Evolutionary conservation across 2,113 vertebrate species (phyloP), one percentile per base, ranked within the genome.

Genomic region (Osmerus eperlanus): DNA sequence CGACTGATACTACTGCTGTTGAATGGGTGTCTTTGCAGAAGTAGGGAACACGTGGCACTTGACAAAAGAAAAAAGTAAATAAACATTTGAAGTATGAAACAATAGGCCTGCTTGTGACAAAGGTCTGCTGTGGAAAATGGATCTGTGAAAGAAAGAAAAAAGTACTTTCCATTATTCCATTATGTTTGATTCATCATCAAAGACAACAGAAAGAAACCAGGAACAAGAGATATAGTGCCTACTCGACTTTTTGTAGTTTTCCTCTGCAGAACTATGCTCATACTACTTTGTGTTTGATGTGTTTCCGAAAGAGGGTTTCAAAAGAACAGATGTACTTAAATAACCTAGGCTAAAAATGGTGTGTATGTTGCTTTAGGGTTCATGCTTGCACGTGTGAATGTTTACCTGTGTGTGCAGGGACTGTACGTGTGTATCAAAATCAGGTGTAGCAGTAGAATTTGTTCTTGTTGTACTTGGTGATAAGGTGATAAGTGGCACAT

Each of bases 281-380:
- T 62, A 29, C 60, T 78, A 79, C 66, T 67, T 67, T 69, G 25
- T 67, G 83, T 84, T 84, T 82, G 77, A 80, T 80, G 72, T 80
- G 7, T 47, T 68, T 65, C 78, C 71, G 67, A 84, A 67, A 81
- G 67, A 82, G 68, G 6, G 66, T 78, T 84, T 84, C 80, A 84
- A 84, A 84, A 75, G 79, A 81, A 78, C 80, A 84, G 83, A 77
- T 82, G 80, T 82, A 78, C 77, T 73, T 74, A 74, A 55, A 74
- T 5, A 47, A 47, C 41, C 41, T 47, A 11, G 7, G 41, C 41
- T 47, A 7, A 47, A 36, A 9, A 47, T 47, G 9, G 41, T 47
- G 41, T 47, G 41, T 47, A 47, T 47, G 41, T 47, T 47, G 41
- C 41, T 47, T 47, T 47, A 47, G 41, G 41, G 41, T 47, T 41